Evolutionary conservation across 2,888 invertebrate genomes (phyloP).

Genomic region (Palloptera scutellata): DNA sequence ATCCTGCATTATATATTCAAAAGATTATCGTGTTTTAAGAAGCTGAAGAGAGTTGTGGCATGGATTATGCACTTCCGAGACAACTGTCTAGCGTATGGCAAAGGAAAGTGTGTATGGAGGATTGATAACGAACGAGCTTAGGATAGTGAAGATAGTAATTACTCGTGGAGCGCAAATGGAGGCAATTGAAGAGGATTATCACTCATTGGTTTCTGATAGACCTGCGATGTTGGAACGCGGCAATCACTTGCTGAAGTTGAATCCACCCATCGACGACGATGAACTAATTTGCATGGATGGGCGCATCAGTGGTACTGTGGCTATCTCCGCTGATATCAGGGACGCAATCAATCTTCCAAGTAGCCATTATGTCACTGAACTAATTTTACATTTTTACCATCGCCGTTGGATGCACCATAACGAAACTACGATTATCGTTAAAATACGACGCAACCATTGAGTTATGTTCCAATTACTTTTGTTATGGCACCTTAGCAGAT

Average conservation of each 20-base stretch:
- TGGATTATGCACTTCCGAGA: conserved; percentile 23
- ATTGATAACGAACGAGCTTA: conserved; percentile 3
- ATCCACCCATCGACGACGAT: conserved; percentile 2
- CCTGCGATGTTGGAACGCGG: neutral
- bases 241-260: too few relatives aligned
- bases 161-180: conserved; percentile 23
- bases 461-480: too few relatives aligned
- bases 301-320: neutral
- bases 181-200: conserved; percentile 25
- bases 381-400: too few relatives aligned
- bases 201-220: too few relatives aligned
- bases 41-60: conserved; percentile 15
- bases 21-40: conserved; percentile 21
- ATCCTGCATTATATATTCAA: too few relatives aligned
- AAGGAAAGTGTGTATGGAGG: neutral
- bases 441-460: too few relatives aligned
- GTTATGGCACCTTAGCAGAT: too few relatives aligned
- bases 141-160: conserved; percentile 16
- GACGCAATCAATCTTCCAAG: too few relatives aligned
- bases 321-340: neutral
- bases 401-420: too few relatives aligned
- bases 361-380: too few relatives aligned
- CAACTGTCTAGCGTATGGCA: neutral
- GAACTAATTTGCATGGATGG: neutral
- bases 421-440: too few relatives aligned